A percentile compares a stretch with the other conserved stretches of the same genome.
These are phyloP conservation scores for Pemphredon lugubris DNA, from an alignment of 2,888 invertebrate species.

Conservation along the genomic window DNA sequence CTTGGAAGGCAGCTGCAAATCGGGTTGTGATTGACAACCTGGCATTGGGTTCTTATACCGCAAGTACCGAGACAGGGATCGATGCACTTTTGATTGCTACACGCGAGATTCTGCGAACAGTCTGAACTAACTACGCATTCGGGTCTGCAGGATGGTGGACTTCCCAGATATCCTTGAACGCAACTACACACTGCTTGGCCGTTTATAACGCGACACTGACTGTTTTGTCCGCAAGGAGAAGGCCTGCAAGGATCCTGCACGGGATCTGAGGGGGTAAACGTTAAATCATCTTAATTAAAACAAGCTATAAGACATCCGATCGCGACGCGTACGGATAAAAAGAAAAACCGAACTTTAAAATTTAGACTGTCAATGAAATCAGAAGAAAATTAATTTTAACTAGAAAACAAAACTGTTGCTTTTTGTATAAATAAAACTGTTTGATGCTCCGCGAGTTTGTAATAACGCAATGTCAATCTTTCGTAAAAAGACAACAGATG, in stretches of 20 bases:
- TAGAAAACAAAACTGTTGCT: no score
- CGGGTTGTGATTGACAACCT: constrained; percentile 91
- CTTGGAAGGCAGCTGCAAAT: constrained; percentile 90
- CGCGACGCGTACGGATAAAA: no score
- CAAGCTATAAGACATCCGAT: no score
- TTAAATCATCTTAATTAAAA: constrained; percentile 1
- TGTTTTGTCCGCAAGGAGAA: constrained; percentile 91
- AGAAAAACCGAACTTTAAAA: neutral
- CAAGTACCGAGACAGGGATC: constrained; percentile 92
- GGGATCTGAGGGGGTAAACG: constrained; percentile 62
- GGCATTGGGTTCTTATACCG: constrained; percentile 89
- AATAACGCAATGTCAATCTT: no score
- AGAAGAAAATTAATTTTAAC: no score
- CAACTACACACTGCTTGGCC: constrained; percentile 88
- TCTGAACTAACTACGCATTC: constrained; percentile 92
- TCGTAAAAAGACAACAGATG: no score
- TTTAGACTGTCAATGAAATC: no score
- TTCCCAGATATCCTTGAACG: constrained; percentile 87
- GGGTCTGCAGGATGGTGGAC: constrained; percentile 88
- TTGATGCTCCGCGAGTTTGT: no score
- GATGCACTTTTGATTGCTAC: constrained; percentile 89
- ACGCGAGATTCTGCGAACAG: constrained; percentile 88
- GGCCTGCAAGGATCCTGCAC: constrained; percentile 86
- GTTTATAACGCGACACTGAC: constrained; percentile 85
- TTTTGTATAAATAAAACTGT: no score